Evolutionary conservation across 2,888 invertebrate species (phyloP).

Genomic region (Catocala nupta): DNA sequence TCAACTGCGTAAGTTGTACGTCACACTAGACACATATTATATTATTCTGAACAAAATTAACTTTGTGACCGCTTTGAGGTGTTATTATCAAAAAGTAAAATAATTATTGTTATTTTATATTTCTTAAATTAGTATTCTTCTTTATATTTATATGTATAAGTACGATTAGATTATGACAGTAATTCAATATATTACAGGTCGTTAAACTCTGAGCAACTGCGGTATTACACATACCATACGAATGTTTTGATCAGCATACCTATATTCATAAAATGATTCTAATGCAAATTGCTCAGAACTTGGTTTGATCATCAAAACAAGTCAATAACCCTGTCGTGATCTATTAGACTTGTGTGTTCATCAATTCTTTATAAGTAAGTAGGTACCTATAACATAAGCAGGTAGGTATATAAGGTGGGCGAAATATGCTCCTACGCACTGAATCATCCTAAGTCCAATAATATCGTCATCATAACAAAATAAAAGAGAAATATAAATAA

Average conservation of each 20-base stretch:
- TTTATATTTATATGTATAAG: too few species aligned
- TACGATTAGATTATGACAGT: background rate
- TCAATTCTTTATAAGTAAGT: conserved; percentile 9
- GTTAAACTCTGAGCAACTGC: background rate
- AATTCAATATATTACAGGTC: background rate
- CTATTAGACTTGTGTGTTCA: conserved; percentile 17
- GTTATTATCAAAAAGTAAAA: too few species aligned
- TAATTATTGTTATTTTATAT: too few species aligned
- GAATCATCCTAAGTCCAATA: conserved; percentile 35
- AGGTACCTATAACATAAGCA: background rate
- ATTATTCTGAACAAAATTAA: too few species aligned
- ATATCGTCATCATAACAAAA: background rate
- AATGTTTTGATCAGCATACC: conserved; percentile 5
- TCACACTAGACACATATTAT: too few species aligned
- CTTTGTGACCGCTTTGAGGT: too few species aligned
- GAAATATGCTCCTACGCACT: conserved; percentile 44
- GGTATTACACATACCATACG: conserved; percentile 1
- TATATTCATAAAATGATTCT: background rate
- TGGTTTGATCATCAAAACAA: conserved; percentile 11
- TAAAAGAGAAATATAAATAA: too few species aligned
- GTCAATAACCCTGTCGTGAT: conserved; percentile 28
- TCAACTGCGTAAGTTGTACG: too few species aligned
- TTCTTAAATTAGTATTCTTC: too few species aligned
- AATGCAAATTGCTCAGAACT: conserved; percentile 7
- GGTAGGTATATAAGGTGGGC: conserved; percentile 29